Evolutionary conservation across 2,888 invertebrate genomes (phyloP), one percentile per base, ranked within the genome.

Genomic region (Augochlorella aurata): DNA sequence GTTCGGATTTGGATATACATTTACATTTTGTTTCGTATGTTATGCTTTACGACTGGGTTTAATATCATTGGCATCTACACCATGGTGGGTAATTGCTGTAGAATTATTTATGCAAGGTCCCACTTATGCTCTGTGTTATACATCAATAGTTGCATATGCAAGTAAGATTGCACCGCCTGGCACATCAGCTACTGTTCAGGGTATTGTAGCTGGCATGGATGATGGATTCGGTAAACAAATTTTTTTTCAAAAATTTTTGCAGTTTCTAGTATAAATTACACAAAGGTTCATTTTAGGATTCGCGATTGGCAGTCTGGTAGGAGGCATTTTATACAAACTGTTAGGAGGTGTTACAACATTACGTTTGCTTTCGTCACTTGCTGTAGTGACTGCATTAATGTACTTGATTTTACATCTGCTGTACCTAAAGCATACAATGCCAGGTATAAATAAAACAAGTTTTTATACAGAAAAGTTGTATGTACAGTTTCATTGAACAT

Each of bases 121-220:
- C 0, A 97, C 97, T 0, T 98, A 98, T 93, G 98, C 98, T 0
- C 94, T 98, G 0, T 97, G 97, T 88, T 98, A 98, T 91, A 96
- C 97, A 0, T 96, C 96, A 0, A 97, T 98, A 82, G 97, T 97
- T 24, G 95, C 95, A 0, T 95, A 95, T 82, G 95, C 95, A 1
- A 95, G 95, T 85, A 94, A 93, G 4, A 91, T 95, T 54, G 94
- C 95, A 7, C 95, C 95, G 2, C 95, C 95, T 0, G 97, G 97
- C 0, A 96, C 97, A 78, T 97, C 97, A 7, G 97, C 97, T 10
- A 97, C 97, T 0, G 96, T 98, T 79, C 98, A 98, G 92, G 97
- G 97, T 0, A 95, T 98, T 47, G 97, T 97, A 54, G 97, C 97
- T 0, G 97, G 97, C n/a, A 96, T 97, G 96, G 97, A 97, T 91